Percentiles rank a stretch among this genome's conserved stretches.
Evolutionary conservation across 2,888 invertebrate genomes (phyloP).

Genomic region (Masnerella sp.): DNA sequence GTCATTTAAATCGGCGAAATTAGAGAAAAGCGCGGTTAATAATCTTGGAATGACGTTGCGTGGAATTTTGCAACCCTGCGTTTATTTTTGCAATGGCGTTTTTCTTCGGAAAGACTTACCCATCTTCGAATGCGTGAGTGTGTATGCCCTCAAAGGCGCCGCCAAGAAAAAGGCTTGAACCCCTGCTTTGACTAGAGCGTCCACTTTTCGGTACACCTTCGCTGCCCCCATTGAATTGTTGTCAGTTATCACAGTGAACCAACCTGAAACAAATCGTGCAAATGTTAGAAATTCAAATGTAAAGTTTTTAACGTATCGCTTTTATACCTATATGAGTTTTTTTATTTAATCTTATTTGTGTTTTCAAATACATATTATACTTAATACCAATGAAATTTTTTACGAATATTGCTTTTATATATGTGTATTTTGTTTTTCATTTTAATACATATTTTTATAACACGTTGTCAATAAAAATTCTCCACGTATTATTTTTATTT

Average conservation of each 20-base stretch:
- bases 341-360: too few species aligned
- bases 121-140: conserved; percentile 76
- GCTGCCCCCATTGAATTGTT: conserved; percentile 73
- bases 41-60: not conserved
- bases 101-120: conserved; percentile 65
- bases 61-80: not conserved
- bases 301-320: too few species aligned
- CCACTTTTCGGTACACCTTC: conserved; percentile 74
- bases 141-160: conserved; percentile 74
- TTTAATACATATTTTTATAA: too few species aligned
- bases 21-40: not conserved
- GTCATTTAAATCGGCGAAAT: conserved; percentile 19
- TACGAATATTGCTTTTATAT: too few species aligned
- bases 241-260: conserved; percentile 78
- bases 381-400: too few species aligned
- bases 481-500: too few species aligned
- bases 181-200: conserved; percentile 74
- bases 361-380: too few species aligned
- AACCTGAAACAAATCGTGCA: conserved; percentile 71
- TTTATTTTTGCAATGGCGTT: not conserved
- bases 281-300: too few species aligned
- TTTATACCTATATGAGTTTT: too few species aligned
- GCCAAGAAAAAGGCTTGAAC: conserved; percentile 75
- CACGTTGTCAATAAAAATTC: too few species aligned
- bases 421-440: too few species aligned